These are phyloP conservation scores for Mastomys coucha DNA, from an alignment of 2,113 vertebrate species.

Conservation along the genomic window DNA sequence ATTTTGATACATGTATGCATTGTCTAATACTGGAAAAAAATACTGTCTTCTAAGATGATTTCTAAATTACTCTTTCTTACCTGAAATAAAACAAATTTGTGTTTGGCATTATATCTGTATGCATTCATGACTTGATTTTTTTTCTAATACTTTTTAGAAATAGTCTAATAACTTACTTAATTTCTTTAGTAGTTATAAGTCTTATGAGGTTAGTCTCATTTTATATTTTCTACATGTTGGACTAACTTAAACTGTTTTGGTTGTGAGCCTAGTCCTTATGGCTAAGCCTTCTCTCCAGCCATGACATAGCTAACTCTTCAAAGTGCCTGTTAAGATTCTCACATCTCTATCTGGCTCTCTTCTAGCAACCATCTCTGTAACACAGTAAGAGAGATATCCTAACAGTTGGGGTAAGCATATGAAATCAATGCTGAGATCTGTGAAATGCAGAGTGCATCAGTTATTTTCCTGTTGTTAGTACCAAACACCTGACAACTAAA, in stretches of 20 bases:
- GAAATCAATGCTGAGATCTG: neutral
- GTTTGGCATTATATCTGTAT: neutral
- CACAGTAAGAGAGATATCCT: neutral
- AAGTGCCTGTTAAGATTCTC: neutral
- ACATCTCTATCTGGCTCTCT: neutral
- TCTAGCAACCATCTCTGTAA: neutral
- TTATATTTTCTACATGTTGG: neutral
- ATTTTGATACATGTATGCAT: neutral
- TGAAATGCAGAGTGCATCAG: neutral
- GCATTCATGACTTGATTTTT: neutral
- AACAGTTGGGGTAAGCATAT: neutral
- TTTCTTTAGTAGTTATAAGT: neutral
- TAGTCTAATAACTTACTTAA: slow-evolving; percentile 41
- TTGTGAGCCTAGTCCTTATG: neutral
- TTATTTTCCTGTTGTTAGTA: neutral
- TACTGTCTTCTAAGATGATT: neutral
- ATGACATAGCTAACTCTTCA: neutral
- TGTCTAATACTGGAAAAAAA: neutral
- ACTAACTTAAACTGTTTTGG: neutral
- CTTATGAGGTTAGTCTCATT: neutral
- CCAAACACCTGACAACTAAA: neutral
- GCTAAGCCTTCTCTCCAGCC: neutral
- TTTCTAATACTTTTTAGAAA: slow-evolving; percentile 36
- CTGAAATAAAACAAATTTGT: neutral
- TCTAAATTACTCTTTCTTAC: neutral